Percentiles rank a stretch among this genome's conserved stretches.
Conservation (phyloP, 2,113 vertebrate species). For the Gila orcuttii region DNA sequence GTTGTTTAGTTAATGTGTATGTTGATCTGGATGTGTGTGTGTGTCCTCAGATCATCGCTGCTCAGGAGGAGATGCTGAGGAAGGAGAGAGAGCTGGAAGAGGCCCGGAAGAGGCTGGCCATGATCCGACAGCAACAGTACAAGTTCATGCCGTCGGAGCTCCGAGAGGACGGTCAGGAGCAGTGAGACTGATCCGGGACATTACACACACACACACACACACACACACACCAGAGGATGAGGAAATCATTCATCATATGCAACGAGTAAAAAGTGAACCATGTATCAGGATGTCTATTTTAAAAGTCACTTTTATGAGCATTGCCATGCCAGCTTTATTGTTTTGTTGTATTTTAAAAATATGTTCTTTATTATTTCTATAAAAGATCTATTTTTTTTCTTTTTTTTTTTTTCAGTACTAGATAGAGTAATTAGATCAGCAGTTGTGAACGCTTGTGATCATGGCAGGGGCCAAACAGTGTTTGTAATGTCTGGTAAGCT, state of each 20-base stretch:
- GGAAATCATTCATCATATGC: constrained; percentile 54
- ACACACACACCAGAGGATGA: constrained; percentile 35
- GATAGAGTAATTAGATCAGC: background rate
- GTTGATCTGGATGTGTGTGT: background rate
- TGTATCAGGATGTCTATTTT: constrained; percentile 61
- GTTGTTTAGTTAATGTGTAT: background rate
- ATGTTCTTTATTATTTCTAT: background rate
- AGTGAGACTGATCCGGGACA: constrained; percentile 64
- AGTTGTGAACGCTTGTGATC: background rate
- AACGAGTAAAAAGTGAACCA: constrained; percentile 57
- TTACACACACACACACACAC: background rate
- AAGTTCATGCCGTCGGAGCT: constrained; percentile 96
- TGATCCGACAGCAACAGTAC: constrained; percentile 97
- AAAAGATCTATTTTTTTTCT: background rate
- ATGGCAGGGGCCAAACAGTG: constrained; percentile 13
- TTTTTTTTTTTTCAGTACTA: background rate
- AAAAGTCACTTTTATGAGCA: constrained; percentile 56
- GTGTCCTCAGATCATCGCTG: constrained; percentile 88
- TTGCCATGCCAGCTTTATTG: constrained; percentile 52
- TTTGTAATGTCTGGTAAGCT: constrained; percentile 12
- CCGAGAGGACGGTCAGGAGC: constrained; percentile 83
- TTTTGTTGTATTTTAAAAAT: constrained; percentile 34
- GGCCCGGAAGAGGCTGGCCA: constrained; percentile 91
- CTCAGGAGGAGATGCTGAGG: constrained; percentile 97
- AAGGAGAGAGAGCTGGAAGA: constrained; percentile 95